Evolutionary conservation across 2,113 vertebrate species (phyloP), one percentile per base, ranked within the genome.

Genomic region (Pithys albifrons): DNA sequence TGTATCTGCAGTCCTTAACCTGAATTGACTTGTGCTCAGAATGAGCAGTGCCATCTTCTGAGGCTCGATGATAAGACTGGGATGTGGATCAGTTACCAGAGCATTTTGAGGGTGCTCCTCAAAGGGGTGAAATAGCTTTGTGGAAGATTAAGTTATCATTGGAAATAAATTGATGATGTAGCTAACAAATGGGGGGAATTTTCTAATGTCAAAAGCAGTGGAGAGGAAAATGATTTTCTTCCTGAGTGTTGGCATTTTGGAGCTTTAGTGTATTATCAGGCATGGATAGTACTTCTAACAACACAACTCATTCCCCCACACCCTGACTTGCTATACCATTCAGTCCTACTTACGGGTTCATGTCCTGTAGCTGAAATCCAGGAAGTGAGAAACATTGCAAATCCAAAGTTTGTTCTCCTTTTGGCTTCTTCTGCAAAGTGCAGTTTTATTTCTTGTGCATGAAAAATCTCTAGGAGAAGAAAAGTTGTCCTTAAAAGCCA

Each of bases 291-390:
- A 29, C 14, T 48, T 79, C 14, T 8, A 55, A 2, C 41, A 54
- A 14, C 9, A n/a, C 15, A 58, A 2, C 9, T 51, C 8, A 0
- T 7, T 62, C 10, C 20, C 19, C 14, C 4, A 4, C 12, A 6
- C 3, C 33, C 18, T 20, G 27, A 55, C 48, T 51, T 51, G 10
- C 23, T 37, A 33, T 49, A 8, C 18, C 6, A 0, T 31, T 89
- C 52, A 55, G 37, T 79, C 33, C 20, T 82, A 12, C 49, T 19
- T 24, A 14, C 2, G 5, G 70, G 70, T 73, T 83, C 4, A 1
- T 20, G 5, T 25, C 4, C 17, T 76, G 35, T 33, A 27, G 31
- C 52, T 85, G 54, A 83, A 86, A 83, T 29, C 33, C 29, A 48
- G 41, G 39, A 64, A 66, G 43, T 15, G 12, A 51, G 39, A 76